Evolutionary conservation across 1,140 invertebrate genomes (phyloP).

Genomic region (Samia ricini): DNA sequence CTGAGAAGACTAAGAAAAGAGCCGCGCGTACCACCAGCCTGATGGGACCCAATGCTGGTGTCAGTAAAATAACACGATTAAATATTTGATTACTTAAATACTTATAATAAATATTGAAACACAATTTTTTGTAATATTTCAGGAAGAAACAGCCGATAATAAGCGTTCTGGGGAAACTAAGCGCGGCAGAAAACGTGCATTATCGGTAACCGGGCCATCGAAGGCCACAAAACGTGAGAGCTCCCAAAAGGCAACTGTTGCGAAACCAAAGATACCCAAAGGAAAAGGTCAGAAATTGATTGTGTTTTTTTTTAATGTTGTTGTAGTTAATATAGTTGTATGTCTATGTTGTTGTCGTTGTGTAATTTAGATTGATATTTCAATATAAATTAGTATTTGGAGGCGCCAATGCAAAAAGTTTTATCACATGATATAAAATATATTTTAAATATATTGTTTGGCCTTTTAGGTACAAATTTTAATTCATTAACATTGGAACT

Average conservation of each 20-base stretch:
- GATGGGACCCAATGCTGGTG: conserved; percentile 26
- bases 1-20: conserved; percentile 37
- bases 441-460: neutral
- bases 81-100: neutral
- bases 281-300: conserved; percentile 36
- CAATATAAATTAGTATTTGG: neutral
- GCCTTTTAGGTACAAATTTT: neutral
- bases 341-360: neutral
- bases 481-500: neutral
- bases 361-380: neutral
- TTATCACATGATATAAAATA: neutral
- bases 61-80: conserved; percentile 19
- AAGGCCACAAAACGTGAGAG: conserved; percentile 28
- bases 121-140: conserved; percentile 12
- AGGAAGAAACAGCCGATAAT: conserved; percentile 31
- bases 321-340: neutral
- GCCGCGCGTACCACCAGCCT: conserved; percentile 35
- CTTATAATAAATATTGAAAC: neutral
- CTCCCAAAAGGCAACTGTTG: conserved; percentile 25
- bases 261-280: conserved; percentile 36
- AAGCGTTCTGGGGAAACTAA: conserved; percentile 37
- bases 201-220: conserved; percentile 45
- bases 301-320: neutral
- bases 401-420: neutral
- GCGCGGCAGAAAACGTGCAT: conserved; percentile 52